These are phyloP conservation scores for Festucalex cinctus DNA, from an alignment of 2,113 vertebrate species.

Conservation along the genomic window DNA sequence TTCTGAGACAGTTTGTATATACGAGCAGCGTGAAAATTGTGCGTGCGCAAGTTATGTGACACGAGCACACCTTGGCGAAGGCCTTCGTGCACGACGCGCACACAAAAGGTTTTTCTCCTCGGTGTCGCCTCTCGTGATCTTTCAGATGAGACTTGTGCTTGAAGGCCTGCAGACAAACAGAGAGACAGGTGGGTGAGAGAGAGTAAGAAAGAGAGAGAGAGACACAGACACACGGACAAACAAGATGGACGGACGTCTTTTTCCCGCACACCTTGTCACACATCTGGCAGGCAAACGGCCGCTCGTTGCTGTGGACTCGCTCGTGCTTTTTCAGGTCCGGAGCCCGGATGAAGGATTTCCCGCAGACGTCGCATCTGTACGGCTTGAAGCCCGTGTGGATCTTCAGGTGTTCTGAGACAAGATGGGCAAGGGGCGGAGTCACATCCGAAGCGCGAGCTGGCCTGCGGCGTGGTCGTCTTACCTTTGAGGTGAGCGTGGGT, in stretches of 20 bases:
- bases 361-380: constrained; percentile 65
- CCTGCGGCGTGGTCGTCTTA: constrained; percentile 12
- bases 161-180: constrained; percentile 44
- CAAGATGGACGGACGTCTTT: too few species aligned
- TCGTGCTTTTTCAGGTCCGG: constrained; percentile 68
- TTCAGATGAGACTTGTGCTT: constrained; percentile 70
- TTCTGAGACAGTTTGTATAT: too few species aligned
- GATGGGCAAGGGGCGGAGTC: constrained; percentile 14
- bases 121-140: constrained; percentile 63
- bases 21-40: too few species aligned
- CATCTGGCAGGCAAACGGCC: constrained; percentile 67
- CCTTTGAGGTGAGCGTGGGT: constrained; percentile 95
- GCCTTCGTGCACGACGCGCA: constrained; percentile 65
- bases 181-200: not conserved
- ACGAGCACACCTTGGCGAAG: constrained; percentile 63
- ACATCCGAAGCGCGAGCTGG: too few species aligned
- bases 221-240: not conserved
- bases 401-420: constrained; percentile 63
- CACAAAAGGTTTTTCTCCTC: constrained; percentile 66
- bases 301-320: constrained; percentile 66
- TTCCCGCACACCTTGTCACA: constrained; percentile 58
- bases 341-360: constrained; percentile 67
- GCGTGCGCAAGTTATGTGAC: not conserved
- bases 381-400: constrained; percentile 69
- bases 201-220: not conserved